Evolutionary conservation across 1,140 invertebrate species (phyloP).

Genomic region (Nomia melanderi): DNA sequence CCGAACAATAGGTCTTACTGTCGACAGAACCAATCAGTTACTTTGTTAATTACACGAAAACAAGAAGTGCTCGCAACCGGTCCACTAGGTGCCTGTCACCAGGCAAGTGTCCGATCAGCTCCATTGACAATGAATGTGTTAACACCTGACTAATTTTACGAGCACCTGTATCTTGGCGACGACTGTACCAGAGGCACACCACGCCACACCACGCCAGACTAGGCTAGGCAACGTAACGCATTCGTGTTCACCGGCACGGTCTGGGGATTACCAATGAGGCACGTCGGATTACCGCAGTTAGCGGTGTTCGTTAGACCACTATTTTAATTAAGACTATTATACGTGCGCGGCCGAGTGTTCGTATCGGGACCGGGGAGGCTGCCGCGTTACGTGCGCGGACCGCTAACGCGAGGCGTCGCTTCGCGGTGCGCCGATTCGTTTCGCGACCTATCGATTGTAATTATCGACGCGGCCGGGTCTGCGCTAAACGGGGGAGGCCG

Average conservation of each 20-base stretch:
- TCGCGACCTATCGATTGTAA: constrained; percentile 26
- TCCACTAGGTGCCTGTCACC: too few relatives aligned
- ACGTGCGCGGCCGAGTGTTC: constrained; percentile 25
- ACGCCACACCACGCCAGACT: not conserved
- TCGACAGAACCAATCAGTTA: too few relatives aligned
- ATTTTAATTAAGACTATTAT: constrained; percentile 63
- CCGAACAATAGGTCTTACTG: too few relatives aligned
- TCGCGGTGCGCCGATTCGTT: constrained; percentile 3
- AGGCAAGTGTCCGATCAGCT: too few relatives aligned
- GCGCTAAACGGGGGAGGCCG: not conserved
- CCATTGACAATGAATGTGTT: too few relatives aligned
- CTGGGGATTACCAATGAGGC: constrained; percentile 63
- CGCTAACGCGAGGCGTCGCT: constrained; percentile 12
- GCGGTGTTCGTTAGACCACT: constrained; percentile 65
- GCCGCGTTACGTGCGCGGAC: constrained; percentile 41
- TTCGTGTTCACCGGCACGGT: constrained; percentile 44
- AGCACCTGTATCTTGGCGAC: too few relatives aligned
- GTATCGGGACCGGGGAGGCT: not conserved
- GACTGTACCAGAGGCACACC: too few relatives aligned
- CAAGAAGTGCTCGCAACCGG: too few relatives aligned
- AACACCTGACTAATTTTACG: too few relatives aligned
- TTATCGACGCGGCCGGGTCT: constrained; percentile 18
- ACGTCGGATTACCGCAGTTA: constrained; percentile 65
- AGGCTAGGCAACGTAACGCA: constrained; percentile 20
- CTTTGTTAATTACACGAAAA: too few relatives aligned